These are phyloP conservation scores for Rhingia campestris DNA, from an alignment of 2,888 invertebrate species.

Conservation along the genomic window DNA sequence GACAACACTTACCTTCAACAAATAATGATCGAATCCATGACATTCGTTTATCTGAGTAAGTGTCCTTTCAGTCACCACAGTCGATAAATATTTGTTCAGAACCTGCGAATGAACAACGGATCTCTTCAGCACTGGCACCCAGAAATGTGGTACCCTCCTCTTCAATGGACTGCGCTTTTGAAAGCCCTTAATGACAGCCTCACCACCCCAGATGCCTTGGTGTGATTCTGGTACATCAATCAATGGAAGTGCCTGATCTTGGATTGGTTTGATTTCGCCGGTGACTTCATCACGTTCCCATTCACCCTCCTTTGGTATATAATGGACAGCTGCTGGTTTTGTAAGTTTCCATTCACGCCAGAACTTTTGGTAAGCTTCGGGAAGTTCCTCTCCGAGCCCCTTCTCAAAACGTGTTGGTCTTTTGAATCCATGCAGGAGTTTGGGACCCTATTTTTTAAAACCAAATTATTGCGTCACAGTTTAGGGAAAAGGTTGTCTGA, in stretches of 20 bases:
- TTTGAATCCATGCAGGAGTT: conserved; percentile 83
- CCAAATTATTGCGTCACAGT: conserved; percentile 79
- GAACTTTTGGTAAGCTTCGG: conserved; percentile 92
- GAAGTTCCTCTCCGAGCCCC: conserved; percentile 88
- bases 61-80: conserved; percentile 92
- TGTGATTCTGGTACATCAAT: conserved; percentile 91
- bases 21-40: conserved; percentile 97
- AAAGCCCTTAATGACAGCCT: conserved; percentile 95
- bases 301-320: conserved; percentile 88
- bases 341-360: conserved; percentile 92
- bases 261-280: conserved; percentile 88
- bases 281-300: conserved; percentile 89
- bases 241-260: conserved; percentile 90
- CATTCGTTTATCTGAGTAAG: conserved; percentile 93
- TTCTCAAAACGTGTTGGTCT: conserved; percentile 85
- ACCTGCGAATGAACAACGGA: conserved; percentile 95
- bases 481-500: conserved; percentile 31
- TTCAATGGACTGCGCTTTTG: conserved; percentile 85
- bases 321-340: conserved; percentile 86
- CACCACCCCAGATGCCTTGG: conserved; percentile 97
- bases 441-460: conserved; percentile 77
- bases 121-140: conserved; percentile 92
- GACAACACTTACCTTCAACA: conserved; percentile 88
- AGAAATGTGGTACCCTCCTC: conserved; percentile 91
- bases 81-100: conserved; percentile 91